Percentiles rank a stretch among this genome's conserved stretches.
phyloP scores from a whole-genome alignment of 2,113 vertebrate genomes.

The Elephas maximus region DNA sequence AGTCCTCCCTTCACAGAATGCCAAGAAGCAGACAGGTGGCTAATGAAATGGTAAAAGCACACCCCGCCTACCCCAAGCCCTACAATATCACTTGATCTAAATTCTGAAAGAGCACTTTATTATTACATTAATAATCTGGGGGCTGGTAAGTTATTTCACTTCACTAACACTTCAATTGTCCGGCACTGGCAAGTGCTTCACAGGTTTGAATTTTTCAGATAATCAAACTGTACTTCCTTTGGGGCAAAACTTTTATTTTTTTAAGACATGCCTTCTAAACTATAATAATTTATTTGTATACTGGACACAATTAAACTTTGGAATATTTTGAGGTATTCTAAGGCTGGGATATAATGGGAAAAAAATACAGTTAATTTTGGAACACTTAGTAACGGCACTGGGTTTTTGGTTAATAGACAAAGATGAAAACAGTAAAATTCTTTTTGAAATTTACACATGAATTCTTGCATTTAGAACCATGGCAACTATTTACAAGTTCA shows the following conservation, averaged over 20 bases:
- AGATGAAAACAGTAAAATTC: background rate
- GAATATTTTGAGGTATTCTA: background rate
- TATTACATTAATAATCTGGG: background rate
- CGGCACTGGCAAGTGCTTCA: background rate
- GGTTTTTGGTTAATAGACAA: background rate
- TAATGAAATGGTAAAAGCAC: background rate
- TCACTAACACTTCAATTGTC: background rate
- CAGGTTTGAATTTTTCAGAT: background rate
- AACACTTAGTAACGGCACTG: background rate
- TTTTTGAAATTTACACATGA: constrained; percentile 33
- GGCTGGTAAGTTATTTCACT: background rate
- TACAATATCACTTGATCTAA: constrained; percentile 26
- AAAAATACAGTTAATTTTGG: background rate
- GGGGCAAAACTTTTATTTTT: background rate
- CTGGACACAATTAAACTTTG: background rate
- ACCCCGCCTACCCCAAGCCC: background rate
- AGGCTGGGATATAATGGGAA: constrained; percentile 9
- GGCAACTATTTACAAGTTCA: background rate
- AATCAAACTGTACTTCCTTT: constrained; percentile 40
- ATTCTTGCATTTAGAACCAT: background rate
- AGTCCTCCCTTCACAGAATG: constrained; percentile 12
- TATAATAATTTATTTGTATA: constrained; percentile 27
- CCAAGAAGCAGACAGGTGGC: background rate
- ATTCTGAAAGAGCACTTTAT: background rate
- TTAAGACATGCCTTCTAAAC: constrained; percentile 18